phyloP scores from a whole-genome alignment of 2,888 invertebrate genomes.

The Hydrotaea diabolus region DNA sequence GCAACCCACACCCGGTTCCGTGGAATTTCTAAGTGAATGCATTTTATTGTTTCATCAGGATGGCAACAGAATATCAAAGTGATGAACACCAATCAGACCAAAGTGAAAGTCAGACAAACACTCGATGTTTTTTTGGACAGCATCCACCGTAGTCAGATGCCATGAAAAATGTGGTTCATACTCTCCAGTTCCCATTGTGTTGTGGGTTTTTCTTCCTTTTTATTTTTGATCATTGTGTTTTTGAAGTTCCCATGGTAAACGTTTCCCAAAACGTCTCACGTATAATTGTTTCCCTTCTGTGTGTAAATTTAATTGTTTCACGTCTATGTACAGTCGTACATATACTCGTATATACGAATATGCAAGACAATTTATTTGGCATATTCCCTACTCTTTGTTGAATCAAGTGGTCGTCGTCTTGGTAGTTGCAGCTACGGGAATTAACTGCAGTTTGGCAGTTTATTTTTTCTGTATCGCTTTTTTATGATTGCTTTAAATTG shows the following conservation, averaged over 20 bases:
- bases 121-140: not conserved
- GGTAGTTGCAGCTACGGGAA: not conserved
- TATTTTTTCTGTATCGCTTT: conserved; percentile 34
- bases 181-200: not conserved
- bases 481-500: conserved; percentile 52
- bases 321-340: conserved; percentile 41
- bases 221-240: not conserved
- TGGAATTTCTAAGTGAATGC: too few species aligned
- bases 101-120: conserved; percentile 4
- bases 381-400: conserved; percentile 14
- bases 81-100: too few species aligned
- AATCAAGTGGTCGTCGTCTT: not conserved
- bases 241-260: not conserved
- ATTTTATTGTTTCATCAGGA: too few species aligned
- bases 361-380: conserved; percentile 11
- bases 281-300: conserved; percentile 63
- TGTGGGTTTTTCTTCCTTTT: not conserved
- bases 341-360: conserved; percentile 19
- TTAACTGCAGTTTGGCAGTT: not conserved
- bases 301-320: conserved; percentile 66
- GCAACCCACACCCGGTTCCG: too few species aligned
- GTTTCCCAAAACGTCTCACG: conserved; percentile 58
- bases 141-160: not conserved
- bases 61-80: too few species aligned
- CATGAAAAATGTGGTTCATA: conserved; percentile 42